Percentiles rank a stretch among this genome's conserved stretches.
phyloP scores from a whole-genome alignment of 2,888 invertebrate species.

The Apodemia hepburni region DNA sequence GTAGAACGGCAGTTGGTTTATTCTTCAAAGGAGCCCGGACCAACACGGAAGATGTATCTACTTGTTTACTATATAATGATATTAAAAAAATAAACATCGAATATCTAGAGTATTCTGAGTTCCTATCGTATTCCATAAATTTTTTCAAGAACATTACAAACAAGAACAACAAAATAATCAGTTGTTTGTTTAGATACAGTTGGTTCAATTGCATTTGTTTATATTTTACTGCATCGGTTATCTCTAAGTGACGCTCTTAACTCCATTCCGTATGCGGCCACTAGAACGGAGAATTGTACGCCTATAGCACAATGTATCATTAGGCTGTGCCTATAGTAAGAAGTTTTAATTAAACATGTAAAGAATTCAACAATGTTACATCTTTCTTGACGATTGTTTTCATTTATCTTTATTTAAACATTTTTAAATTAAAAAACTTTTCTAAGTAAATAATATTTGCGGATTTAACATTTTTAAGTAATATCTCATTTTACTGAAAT shows the following conservation, averaged over 20 bases:
- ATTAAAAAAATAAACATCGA: no score
- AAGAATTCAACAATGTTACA: background rate
- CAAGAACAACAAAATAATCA: background rate
- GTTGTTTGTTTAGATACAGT: conserved; percentile 9
- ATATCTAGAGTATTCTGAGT: background rate
- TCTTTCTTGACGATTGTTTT: background rate
- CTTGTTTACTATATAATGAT: no score
- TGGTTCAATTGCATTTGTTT: conserved; percentile 7
- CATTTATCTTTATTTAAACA: background rate
- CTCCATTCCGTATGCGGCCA: background rate
- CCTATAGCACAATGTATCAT: no score
- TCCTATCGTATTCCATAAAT: background rate
- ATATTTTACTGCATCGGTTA: conserved; percentile 4
- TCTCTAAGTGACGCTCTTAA: conserved; percentile 4
- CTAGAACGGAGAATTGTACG: background rate
- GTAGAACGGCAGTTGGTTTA: no score
- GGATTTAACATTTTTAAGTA: no score
- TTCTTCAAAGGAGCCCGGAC: no score
- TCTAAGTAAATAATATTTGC: no score
- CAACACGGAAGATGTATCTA: no score
- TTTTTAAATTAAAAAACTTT: no score
- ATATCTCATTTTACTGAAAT: no score
- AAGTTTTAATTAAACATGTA: background rate
- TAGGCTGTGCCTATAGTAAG: background rate
- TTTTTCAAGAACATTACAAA: background rate